Base-by-base conservation (phyloP, 2,797 vertebrate genomes). In the Antrozous pallidus region DNA sequence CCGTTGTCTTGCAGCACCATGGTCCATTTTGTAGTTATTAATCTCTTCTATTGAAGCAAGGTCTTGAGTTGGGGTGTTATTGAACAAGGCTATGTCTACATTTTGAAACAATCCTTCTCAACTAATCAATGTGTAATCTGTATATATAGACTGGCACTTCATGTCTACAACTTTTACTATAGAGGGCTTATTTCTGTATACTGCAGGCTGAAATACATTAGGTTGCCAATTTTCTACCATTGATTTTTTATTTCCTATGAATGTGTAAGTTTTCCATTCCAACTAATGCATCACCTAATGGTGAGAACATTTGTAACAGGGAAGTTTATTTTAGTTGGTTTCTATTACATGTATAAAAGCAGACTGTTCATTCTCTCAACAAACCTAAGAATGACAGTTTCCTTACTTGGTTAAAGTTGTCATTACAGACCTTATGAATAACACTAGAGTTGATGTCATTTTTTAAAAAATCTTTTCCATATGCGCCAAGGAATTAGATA, bases 241-340 rank as follows among this genome's bases (percentile, higher is more conserved):
- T 47, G 47, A 77, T 94, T 96, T 95, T 83, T 91, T 96, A 88
- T 84, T 79, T 88, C 63, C 90, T 96, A 61, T 49, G 40, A 74
- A 47, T 67, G 45, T 84, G 1, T 77, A 90, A 77, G 31, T 40
- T 96, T 95, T 96, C 85, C 63, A 89, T 89, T 96, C n/a, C 97
- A 89, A 51, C 22, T 67, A 94, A 83, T 90, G 13, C 2, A 91
- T 94, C 87, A 88, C 73, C 95, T 95, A 61, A 71, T 69, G 74
- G 69, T 90, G 74, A 95, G 93, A 93, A 91, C 77, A 47, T 91
- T 74, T 51, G 63, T 61, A 90, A 77, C 47, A 61, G 36, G 26
- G 24, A n/a, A 16, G 36, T 94, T 96, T 96, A 75, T 97, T 95
- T 96, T 91, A 67, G 71, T 94, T 92, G 90, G 88, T 96, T 95